Conservation (phyloP, 1,140 invertebrate genomes). For the Lepidurus apus region DNA sequence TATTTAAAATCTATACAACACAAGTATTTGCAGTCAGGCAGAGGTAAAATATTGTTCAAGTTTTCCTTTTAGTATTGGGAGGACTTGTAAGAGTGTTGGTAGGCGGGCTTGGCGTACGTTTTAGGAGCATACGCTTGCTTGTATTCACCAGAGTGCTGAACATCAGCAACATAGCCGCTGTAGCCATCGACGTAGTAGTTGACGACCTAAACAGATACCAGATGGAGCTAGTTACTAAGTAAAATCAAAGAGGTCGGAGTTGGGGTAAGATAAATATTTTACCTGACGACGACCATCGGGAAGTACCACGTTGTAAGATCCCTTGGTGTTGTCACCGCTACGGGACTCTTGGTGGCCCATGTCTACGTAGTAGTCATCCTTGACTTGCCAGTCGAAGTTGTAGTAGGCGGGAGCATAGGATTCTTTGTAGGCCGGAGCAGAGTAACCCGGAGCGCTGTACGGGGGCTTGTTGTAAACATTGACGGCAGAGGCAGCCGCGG, state of each 20-base stretch:
- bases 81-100: conserved; percentile 7
- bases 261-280: no score
- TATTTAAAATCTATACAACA: no score
- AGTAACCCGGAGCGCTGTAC: neutral
- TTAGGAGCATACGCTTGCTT: neutral
- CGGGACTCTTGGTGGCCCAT: conserved; percentile 38
- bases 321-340: conserved; percentile 37
- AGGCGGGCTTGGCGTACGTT: no score
- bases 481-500: neutral
- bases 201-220: conserved; percentile 34
- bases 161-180: conserved; percentile 48
- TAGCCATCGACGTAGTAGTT: conserved; percentile 52
- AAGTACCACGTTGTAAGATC: conserved; percentile 39
- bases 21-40: no score
- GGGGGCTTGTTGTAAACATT: neutral
- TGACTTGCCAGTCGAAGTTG: conserved; percentile 39
- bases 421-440: conserved; percentile 24
- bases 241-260: no score
- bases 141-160: neutral
- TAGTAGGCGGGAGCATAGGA: conserved; percentile 34
- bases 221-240: no score
- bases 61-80: no score
- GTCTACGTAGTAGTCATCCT: conserved; percentile 44
- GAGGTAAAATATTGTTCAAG: no score
- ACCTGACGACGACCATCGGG: conserved; percentile 39